Evolutionary conservation across 1,140 invertebrate species (phyloP).

Genomic region (Aphelinus atriplicis): DNA sequence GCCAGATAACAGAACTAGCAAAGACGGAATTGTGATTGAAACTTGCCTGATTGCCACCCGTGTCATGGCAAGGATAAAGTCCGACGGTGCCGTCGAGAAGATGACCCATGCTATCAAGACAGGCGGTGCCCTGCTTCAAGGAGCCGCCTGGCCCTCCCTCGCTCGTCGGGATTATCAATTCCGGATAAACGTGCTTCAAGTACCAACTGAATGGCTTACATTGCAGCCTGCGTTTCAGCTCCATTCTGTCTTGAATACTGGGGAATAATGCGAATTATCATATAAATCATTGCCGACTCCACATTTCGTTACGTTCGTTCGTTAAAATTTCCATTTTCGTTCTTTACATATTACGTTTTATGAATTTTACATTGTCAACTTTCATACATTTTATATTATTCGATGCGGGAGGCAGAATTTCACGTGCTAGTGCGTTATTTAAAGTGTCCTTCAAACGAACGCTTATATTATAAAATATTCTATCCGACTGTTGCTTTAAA

Average conservation of each 20-base stretch:
- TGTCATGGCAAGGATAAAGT: conserved; percentile 93
- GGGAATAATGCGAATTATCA: conserved; percentile 29
- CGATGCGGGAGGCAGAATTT: no score
- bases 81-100: conserved; percentile 87
- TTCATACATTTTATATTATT: no score
- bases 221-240: conserved; percentile 82
- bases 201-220: conserved; percentile 99
- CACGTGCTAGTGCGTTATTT: no score
- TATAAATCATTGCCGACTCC: no score
- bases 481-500: no score
- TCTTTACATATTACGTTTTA: no score
- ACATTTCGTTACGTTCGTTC: no score
- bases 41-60: conserved; percentile 91
- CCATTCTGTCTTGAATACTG: conserved; percentile 87
- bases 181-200: conserved; percentile 95
- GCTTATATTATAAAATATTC: no score
- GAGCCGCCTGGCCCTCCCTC: conserved; percentile 69
- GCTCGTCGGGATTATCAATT: conserved; percentile 80
- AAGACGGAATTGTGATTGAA: neutral
- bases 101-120: conserved; percentile 94
- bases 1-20: no score
- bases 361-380: no score
- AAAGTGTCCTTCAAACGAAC: no score
- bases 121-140: conserved; percentile 82
- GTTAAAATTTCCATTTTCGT: no score